Percentiles rank a stretch among this genome's conserved stretches.
Conservation (phyloP, 1,140 invertebrate species). For the Pentalonia nigronervosa region DNA sequence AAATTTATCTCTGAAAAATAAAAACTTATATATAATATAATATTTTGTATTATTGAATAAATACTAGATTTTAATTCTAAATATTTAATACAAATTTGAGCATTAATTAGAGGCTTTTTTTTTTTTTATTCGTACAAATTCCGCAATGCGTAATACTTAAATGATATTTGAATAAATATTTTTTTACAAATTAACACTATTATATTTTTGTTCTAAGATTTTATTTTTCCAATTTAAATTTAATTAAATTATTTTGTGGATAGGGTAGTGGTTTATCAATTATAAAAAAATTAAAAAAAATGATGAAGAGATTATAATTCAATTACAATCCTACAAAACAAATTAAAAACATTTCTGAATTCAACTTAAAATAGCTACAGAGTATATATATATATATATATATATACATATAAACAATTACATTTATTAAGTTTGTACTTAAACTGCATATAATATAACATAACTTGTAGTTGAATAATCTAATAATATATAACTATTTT, state of each 20-base stretch:
- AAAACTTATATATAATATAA: not conserved
- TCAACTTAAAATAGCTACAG: not conserved
- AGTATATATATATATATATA: not conserved
- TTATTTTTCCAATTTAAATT: not conserved
- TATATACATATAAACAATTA: not conserved
- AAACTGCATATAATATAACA: not conserved
- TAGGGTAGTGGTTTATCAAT: not conserved
- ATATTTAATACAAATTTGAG: not conserved
- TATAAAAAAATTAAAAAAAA: not conserved
- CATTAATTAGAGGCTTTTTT: not conserved
- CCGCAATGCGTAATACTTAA: not conserved
- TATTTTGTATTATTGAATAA: not conserved
- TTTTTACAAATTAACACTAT: not conserved
- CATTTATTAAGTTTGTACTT: not conserved
- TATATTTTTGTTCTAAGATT: not conserved
- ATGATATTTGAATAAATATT: not conserved
- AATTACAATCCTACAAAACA: not conserved
- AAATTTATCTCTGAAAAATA: constrained; percentile 35
- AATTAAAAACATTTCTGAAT: not conserved
- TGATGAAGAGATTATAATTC: not conserved
- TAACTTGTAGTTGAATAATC: not conserved
- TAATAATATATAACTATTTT: not conserved
- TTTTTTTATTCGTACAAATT: not conserved
- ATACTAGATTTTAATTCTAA: not conserved
- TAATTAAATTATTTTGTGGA: not conserved